Evolutionary conservation across 2,797 vertebrate species (phyloP).

Genomic region (Valencia hispanica): DNA sequence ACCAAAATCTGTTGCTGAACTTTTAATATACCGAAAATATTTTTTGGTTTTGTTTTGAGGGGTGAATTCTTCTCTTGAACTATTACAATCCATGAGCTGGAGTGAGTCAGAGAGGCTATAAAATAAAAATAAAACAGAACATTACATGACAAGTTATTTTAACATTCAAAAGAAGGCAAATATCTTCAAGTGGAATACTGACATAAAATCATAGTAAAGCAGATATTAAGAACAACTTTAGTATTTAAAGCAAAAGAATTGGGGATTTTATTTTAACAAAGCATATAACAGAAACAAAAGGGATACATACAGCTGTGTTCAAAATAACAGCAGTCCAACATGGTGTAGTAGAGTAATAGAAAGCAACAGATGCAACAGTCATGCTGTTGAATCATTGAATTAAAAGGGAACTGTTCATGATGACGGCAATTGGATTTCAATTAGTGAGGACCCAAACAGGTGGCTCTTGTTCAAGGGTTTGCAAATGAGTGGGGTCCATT

Average conservation of each 20-base stretch:
- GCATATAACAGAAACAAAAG: no score
- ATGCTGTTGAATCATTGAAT: neutral
- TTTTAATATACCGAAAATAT: no score
- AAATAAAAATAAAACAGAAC: neutral
- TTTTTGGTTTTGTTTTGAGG: no score
- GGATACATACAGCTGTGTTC: no score
- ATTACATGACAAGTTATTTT: neutral
- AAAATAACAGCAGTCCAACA: neutral
- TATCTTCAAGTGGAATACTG: neutral
- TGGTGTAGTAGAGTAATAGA: neutral
- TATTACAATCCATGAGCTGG: neutral
- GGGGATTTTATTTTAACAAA: no score
- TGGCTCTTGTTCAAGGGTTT: neutral
- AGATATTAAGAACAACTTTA: neutral
- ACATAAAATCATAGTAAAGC: neutral
- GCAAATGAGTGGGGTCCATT: neutral
- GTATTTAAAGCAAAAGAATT: neutral
- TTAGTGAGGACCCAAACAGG: neutral
- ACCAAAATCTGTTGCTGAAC: no score
- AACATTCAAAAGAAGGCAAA: neutral
- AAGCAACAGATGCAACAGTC: neutral
- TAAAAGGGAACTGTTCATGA: neutral
- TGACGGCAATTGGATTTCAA: neutral
- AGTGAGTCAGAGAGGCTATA: neutral
- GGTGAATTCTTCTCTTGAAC: neutral